A percentile compares a stretch with the other conserved stretches of the same genome.
Evolutionary conservation across 2,113 vertebrate species (phyloP).

Genomic region (Cyanistes caeruleus): DNA sequence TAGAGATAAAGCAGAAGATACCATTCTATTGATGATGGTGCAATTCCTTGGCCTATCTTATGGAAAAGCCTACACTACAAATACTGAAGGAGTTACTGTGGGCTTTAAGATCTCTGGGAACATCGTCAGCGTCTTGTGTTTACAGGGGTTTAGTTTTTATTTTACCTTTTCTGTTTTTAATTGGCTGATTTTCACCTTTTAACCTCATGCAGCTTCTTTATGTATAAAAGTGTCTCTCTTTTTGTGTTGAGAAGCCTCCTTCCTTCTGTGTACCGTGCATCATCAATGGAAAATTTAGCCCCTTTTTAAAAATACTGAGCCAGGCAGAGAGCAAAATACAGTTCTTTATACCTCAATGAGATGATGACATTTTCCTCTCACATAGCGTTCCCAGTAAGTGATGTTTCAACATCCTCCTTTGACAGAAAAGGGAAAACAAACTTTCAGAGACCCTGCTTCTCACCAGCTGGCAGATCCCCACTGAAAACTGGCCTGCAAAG

Average conservation of each 20-base stretch:
- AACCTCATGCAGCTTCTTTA: neutral
- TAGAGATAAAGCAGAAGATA: neutral
- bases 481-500: neutral
- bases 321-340: constrained; percentile 22
- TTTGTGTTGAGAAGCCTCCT: constrained; percentile 5
- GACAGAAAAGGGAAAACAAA: constrained; percentile 4
- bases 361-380: constrained; percentile 25
- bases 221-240: neutral
- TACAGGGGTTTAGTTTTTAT: neutral
- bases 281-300: constrained; percentile 47
- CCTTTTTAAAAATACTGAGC: constrained; percentile 29
- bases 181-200: constrained; percentile 33
- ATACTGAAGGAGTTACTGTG: neutral
- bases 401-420: constrained; percentile 23
- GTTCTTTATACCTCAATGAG: constrained; percentile 39
- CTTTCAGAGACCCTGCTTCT: neutral
- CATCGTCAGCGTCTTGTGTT: neutral
- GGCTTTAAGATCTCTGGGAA: neutral
- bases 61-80: neutral
- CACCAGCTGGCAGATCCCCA: neutral
- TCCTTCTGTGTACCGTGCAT: constrained; percentile 4
- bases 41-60: neutral
- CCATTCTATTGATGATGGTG: neutral
- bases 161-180: neutral
- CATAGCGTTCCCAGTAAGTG: constrained; percentile 45